Base-by-base conservation (phyloP, 1,140 invertebrate genomes). In the Zophobas atratus region DNA sequence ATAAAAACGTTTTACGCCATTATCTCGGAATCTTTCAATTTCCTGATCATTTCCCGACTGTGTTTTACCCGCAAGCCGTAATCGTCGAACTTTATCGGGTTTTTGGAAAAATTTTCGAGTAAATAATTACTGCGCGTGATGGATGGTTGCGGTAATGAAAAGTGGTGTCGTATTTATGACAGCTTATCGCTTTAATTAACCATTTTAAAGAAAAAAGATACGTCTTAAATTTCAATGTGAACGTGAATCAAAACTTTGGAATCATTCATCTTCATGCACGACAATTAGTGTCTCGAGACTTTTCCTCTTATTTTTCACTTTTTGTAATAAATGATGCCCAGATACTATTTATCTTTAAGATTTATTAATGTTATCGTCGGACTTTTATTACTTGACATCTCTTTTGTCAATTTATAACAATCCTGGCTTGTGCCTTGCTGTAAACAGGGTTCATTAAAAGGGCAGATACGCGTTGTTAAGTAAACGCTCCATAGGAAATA, bases 301-400 rank as follows among this genome's bases (percentile, higher is more conserved):
- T 81, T 81, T 81, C 80, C 76, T 81, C 81, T 81, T 82, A 82
- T 81, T 82, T 81, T 80, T 81, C 78, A 77, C 81, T 79, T 81
- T 72, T 78, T 73, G 77, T 75, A 81, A 82, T 78, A 79, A 82
- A 81, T 81, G 78, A 80, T 77, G 79, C 49, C 74, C 63, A 75
- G 56, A 73, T 70, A 56, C 77, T 74, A 79, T 82, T 82, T 80
- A 82, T 82, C 81, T 80, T 79, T 73, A 67, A 81, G 79, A 81
- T 81, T 81, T 81, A 81, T 81, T 80, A 80, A 77, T 60, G 77
- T 76, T 80, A 78, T 80, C 79, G 71, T 63, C 41, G 70, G 72
- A 77, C 77, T 75, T 79, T 79, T 78, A 81, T 80, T 78, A 74
- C 77, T 77, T 73, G 79, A 80, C 75, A 70, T 70, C 48, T 75